These are phyloP conservation scores for Mystacornis crossleyi DNA, from an alignment of 2,113 vertebrate genomes.

Conservation along the genomic window DNA sequence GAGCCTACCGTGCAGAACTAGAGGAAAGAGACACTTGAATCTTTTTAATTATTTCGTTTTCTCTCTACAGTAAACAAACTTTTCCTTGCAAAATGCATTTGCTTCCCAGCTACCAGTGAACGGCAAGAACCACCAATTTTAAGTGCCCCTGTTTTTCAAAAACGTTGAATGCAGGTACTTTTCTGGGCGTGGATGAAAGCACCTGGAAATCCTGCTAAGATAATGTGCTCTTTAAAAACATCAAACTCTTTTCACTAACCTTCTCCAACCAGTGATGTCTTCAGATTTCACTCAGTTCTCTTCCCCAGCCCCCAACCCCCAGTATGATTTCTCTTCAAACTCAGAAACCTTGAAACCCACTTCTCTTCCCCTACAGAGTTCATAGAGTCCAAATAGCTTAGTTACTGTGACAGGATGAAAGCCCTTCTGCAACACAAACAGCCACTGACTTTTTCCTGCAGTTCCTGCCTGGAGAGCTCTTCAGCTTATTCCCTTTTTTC, in stretches of 20 bases:
- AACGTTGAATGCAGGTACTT: neutral
- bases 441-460: neutral
- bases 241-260: neutral
- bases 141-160: neutral
- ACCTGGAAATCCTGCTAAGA: neutral
- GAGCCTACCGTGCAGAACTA: constrained; percentile 43
- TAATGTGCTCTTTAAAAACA: neutral
- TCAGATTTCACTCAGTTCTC: neutral
- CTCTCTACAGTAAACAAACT: constrained; percentile 51
- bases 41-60: constrained; percentile 60
- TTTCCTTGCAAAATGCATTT: constrained; percentile 22
- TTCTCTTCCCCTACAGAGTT: constrained; percentile 6
- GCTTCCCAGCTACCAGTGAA: neutral
- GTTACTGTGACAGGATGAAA: constrained; percentile 20
- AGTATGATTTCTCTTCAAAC: neutral
- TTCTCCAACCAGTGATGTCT: neutral
- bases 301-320: neutral
- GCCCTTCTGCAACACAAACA: constrained; percentile 17
- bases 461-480: constrained; percentile 20
- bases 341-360: neutral
- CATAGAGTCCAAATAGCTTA: neutral
- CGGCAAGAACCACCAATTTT: neutral
- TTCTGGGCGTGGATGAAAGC: neutral
- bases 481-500: constrained; percentile 14
- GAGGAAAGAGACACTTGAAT: constrained; percentile 14